Conservation (phyloP, 2,888 invertebrate genomes). For the Ariolimax columbianus region DNA sequence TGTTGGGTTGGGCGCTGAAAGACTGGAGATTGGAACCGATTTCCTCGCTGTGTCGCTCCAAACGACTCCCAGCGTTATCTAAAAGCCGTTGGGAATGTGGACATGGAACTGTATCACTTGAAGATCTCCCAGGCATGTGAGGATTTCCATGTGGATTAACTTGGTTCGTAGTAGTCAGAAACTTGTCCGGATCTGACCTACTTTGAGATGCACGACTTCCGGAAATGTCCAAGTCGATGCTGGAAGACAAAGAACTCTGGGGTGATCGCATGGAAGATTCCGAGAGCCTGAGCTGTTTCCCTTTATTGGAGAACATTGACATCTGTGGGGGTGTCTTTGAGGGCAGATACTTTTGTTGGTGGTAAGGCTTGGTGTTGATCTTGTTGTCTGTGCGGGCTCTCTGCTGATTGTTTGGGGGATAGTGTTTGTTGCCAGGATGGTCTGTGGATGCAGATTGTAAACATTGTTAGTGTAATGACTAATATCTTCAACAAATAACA, state of each 20-base stretch:
- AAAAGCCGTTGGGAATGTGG: background rate
- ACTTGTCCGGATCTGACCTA: constrained; percentile 18
- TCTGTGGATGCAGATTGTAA: constrained; percentile 9
- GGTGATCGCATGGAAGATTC: background rate
- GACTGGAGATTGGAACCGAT: background rate
- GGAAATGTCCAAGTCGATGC: constrained; percentile 34
- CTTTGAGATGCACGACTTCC: constrained; percentile 19
- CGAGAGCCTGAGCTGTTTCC: background rate
- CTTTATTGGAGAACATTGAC: background rate
- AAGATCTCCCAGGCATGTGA: background rate
- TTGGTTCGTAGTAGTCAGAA: background rate
- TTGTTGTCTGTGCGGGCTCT: background rate
- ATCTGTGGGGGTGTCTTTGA: background rate
- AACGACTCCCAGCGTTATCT: constrained; percentile 20
- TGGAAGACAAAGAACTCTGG: constrained; percentile 26
- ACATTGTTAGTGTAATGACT: background rate
- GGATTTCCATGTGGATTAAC: background rate
- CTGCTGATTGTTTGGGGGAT: background rate
- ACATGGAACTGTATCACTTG: constrained; percentile 8
- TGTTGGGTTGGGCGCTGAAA: constrained; percentile 16
- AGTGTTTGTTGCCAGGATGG: constrained; percentile 6
- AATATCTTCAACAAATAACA: no score
- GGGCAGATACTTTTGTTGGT: constrained; percentile 2
- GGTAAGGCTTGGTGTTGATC: constrained; percentile 2
- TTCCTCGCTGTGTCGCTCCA: background rate